phyloP scores from a whole-genome alignment of 2,797 vertebrate species.

The Melanitta fusca region DNA sequence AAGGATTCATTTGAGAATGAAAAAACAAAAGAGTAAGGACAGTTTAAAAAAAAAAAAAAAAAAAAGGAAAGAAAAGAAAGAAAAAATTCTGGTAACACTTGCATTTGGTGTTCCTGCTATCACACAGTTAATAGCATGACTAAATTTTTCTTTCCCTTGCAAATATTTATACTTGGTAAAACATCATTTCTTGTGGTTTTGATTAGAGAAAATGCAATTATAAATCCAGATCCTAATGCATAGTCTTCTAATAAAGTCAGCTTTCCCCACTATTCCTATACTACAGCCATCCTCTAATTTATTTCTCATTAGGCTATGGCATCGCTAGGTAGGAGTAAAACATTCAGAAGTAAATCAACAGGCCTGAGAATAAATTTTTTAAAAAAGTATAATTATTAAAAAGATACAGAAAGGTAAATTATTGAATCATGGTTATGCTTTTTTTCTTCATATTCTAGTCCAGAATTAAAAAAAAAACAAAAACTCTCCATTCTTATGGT shows the following conservation, averaged over 20 bases:
- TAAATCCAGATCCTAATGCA: slow-evolving; percentile 28
- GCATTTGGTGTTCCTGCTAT: neutral
- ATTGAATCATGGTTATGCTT: neutral
- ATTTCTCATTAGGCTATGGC: slow-evolving; percentile 32
- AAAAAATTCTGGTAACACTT: neutral
- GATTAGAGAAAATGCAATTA: slow-evolving; percentile 52
- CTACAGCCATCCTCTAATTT: slow-evolving; percentile 30
- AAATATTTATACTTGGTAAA: slow-evolving; percentile 11
- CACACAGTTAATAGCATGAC: neutral
- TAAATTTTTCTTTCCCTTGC: slow-evolving; percentile 5
- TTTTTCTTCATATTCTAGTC: neutral
- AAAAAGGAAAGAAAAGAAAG: neutral
- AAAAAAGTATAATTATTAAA: neutral
- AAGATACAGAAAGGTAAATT: neutral
- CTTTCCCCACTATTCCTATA: slow-evolving; percentile 17
- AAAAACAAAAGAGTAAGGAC: neutral
- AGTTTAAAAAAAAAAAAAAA: neutral
- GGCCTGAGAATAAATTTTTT: neutral
- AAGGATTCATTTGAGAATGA: neutral
- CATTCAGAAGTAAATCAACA: slow-evolving; percentile 20
- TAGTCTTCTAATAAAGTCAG: slow-evolving; percentile 49
- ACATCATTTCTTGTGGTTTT: slow-evolving; percentile 8
- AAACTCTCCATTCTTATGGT: neutral
- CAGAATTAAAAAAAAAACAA: neutral
- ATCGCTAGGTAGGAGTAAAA: slow-evolving; percentile 5